phyloP scores from a whole-genome alignment of 2,113 vertebrate species.

The Mobula hypostoma region DNA sequence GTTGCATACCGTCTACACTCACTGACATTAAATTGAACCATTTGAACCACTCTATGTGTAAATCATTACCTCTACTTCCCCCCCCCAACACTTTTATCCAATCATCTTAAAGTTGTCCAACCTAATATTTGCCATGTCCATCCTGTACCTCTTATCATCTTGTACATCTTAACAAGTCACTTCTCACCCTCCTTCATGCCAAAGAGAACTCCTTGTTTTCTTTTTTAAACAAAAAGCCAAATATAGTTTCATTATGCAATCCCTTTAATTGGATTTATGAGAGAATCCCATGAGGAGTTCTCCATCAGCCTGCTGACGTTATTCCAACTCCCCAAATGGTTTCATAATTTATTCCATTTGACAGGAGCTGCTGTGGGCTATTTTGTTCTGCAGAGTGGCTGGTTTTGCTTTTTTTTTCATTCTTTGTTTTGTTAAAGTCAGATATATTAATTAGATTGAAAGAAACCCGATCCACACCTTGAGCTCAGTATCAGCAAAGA shows the following conservation, averaged over 20 bases:
- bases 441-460: background rate
- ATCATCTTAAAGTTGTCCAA: too few relatives aligned
- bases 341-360: conserved; percentile 20
- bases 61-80: too few relatives aligned
- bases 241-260: background rate
- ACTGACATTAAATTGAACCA: too few relatives aligned
- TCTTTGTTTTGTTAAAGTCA: background rate
- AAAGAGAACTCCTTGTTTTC: background rate
- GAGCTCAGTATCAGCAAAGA: background rate
- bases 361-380: background rate
- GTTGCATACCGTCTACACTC: too few relatives aligned
- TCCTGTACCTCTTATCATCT: too few relatives aligned
- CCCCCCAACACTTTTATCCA: too few relatives aligned
- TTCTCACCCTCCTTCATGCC: too few relatives aligned
- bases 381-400: background rate
- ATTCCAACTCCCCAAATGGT: conserved; percentile 3
- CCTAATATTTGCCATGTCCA: too few relatives aligned
- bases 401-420: background rate
- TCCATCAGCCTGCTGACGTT: too few relatives aligned
- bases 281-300: background rate
- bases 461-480: background rate
- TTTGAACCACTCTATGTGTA: too few relatives aligned
- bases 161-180: too few relatives aligned
- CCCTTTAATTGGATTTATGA: background rate
- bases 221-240: background rate